Base-by-base conservation (phyloP, 2,888 invertebrate species). In the Synergus japonicus region DNA sequence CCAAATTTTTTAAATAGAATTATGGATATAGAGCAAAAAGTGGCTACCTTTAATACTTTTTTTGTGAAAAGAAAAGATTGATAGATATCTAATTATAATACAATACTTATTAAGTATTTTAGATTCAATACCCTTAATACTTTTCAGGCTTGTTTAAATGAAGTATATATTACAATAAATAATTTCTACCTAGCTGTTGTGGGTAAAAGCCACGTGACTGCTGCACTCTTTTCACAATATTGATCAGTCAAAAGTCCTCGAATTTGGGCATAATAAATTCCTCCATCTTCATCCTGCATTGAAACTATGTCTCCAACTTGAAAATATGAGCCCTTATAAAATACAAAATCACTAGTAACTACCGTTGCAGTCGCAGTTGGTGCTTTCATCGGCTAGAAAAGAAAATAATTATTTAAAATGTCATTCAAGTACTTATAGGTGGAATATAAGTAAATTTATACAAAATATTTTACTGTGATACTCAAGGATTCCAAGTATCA, bases 301-400 rank as follows among this genome's bases (percentile, higher is more conserved):
- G 97, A 97, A 0, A 98, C 97, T 85, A 98, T 96, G 90, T 98
- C 98, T 0, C 98, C 98, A 15, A 96, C 94, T 94, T 98, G 97
- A 92, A 96, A 95, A 91, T 97, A 98, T 81, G 93, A 94, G 4
- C 96, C 96, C 94, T 96, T 95, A 90, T 95, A 95, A 92, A 97
- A 97, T 37, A 97, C 93, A 87, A 95, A 96, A 81, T 96, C 95
- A 83, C 96, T 96, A 8, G 97, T 96, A 12, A 97, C 95, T 0
- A 96, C 95, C 29, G 97, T 96, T 0, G 97, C 96, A 18, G 97
- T 96, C 12, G 97, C 95, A 0, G 95, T 94, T 0, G 97, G 97
- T 0, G 97, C 96, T 92, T 97, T 97, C 4, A 96, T 93, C 0
- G 97, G 97, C 93, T 94, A 29, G 90, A 82, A 91, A 82, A 60